These are phyloP conservation scores for Scolopax rusticola DNA, from an alignment of 2,797 vertebrate genomes.

Conservation along the genomic window DNA sequence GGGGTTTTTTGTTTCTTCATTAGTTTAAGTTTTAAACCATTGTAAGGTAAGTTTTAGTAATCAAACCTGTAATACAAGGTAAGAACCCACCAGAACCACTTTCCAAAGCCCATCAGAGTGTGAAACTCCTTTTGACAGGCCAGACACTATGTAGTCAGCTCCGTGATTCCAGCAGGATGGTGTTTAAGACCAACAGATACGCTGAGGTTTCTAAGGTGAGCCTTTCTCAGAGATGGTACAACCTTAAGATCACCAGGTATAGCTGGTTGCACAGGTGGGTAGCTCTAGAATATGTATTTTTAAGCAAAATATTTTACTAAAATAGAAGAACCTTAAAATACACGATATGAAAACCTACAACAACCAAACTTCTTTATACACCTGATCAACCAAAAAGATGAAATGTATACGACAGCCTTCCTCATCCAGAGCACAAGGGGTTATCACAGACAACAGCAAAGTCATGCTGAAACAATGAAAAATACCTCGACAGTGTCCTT, in stretches of 20 bases:
- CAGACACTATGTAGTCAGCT: background rate
- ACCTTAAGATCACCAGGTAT: background rate
- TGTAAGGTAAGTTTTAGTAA: background rate
- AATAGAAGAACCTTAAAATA: background rate
- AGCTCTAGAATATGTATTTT: background rate
- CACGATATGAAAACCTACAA: background rate
- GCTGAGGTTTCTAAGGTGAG: background rate
- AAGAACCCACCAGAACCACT: background rate
- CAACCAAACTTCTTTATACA: background rate
- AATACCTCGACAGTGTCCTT: slow-evolving; percentile 43
- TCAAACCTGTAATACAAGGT: background rate
- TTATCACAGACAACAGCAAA: background rate
- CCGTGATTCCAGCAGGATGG: background rate
- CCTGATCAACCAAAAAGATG: background rate
- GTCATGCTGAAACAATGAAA: background rate
- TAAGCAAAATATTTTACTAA: background rate
- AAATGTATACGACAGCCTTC: background rate
- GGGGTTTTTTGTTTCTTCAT: background rate
- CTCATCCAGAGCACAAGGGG: background rate
- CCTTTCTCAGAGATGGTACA: background rate
- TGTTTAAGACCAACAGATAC: background rate
- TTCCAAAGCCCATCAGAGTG: background rate
- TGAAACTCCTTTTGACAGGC: background rate
- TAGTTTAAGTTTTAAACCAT: background rate
- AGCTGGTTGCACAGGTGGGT: background rate